Evolutionary conservation across 2,888 invertebrate genomes (phyloP).

Genomic region (Druceiella hillmani): DNA sequence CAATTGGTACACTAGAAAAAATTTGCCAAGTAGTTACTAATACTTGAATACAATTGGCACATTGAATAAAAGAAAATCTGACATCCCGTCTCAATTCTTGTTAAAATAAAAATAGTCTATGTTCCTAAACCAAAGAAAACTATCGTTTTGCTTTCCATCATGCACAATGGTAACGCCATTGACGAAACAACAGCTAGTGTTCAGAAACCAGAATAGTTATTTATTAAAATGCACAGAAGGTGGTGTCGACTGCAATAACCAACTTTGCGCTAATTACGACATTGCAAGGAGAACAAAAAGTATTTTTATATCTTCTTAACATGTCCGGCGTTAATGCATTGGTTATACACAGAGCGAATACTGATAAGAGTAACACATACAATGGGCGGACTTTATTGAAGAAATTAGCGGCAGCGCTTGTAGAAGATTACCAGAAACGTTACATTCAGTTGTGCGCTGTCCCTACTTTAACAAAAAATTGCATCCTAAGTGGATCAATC

Average conservation of each 20-base stretch:
- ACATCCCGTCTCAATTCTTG: slow-evolving; percentile 17
- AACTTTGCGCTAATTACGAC: slow-evolving; percentile 22
- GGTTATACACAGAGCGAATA: slow-evolving; percentile 15
- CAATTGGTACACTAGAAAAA: slow-evolving; percentile 16
- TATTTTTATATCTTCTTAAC: slow-evolving; percentile 23
- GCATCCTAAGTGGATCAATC: slow-evolving; percentile 14
- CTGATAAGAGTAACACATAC: slow-evolving; percentile 11
- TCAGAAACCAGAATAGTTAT: slow-evolving; percentile 24
- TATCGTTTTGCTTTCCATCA: slow-evolving; percentile 23
- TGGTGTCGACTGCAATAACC: slow-evolving; percentile 18
- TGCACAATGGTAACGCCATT: slow-evolving; percentile 22
- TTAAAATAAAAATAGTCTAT: slow-evolving; percentile 16
- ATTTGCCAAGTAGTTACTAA: slow-evolving; percentile 10
- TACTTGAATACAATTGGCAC: slow-evolving; percentile 11
- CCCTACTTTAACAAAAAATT: slow-evolving; percentile 14
- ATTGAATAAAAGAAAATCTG: slow-evolving; percentile 19
- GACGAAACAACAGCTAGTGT: slow-evolving; percentile 19
- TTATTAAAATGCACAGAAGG: slow-evolving; percentile 23
- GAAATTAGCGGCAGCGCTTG: slow-evolving; percentile 15
- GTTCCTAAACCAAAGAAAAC: slow-evolving; percentile 22
- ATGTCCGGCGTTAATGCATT: slow-evolving; percentile 18
- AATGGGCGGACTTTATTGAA: slow-evolving; percentile 16
- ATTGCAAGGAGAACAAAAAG: slow-evolving; percentile 23
- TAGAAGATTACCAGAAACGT: slow-evolving; percentile 17
- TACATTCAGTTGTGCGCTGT: slow-evolving; percentile 11